These are phyloP conservation scores for Catonia carolina DNA, from an alignment of 2,888 invertebrate species.

Conservation along the genomic window DNA sequence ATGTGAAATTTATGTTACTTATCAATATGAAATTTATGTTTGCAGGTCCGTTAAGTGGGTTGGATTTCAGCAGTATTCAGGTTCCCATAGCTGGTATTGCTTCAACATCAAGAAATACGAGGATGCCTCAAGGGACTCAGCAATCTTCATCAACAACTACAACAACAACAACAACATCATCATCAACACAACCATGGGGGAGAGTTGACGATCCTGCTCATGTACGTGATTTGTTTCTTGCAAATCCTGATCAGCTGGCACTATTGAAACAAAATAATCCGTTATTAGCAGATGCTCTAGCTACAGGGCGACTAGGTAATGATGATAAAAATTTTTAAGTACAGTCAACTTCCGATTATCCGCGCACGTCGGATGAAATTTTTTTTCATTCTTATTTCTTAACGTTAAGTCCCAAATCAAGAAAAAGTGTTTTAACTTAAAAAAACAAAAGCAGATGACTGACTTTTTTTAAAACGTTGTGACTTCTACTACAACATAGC, in stretches of 20 bases:
- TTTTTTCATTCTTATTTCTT: too few relatives aligned
- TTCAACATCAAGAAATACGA: neutral
- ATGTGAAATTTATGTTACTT: too few relatives aligned
- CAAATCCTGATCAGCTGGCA: conserved; percentile 85
- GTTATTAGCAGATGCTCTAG: conserved; percentile 80
- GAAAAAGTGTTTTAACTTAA: too few relatives aligned
- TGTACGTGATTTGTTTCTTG: conserved; percentile 78
- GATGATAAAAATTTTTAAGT: conserved; percentile 27
- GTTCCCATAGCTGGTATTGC: conserved; percentile 52
- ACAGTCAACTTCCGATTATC: conserved; percentile 4
- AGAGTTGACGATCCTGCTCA: conserved; percentile 66
- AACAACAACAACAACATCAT: neutral
- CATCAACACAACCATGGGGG: conserved; percentile 22
- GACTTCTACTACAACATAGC: too few relatives aligned
- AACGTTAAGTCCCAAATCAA: too few relatives aligned
- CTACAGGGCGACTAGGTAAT: conserved; percentile 74
- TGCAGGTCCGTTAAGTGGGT: conserved; percentile 34
- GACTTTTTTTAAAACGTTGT: too few relatives aligned
- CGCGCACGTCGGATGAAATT: too few relatives aligned
- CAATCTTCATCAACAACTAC: neutral
- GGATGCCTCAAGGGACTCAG: neutral
- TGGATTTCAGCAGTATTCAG: conserved; percentile 84
- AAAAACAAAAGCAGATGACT: too few relatives aligned
- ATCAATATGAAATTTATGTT: neutral
- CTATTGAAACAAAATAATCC: conserved; percentile 90